Evolutionary conservation across 2,113 vertebrate genomes (phyloP).

Genomic region (Eclectus roratus): DNA sequence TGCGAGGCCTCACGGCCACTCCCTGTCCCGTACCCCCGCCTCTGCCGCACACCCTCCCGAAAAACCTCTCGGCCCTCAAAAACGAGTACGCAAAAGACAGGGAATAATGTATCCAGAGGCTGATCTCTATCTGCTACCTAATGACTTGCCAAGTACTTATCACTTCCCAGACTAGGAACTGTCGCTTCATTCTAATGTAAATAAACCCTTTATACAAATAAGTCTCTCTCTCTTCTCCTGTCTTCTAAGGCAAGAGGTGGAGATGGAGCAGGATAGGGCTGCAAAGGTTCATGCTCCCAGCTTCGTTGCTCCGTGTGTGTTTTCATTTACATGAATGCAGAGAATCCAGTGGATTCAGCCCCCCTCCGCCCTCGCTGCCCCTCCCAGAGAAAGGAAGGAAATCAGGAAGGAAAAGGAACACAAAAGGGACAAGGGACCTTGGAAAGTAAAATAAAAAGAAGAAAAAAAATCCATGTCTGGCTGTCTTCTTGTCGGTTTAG

Average conservation of each 20-base stretch:
- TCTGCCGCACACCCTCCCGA: not conserved
- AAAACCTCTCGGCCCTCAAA: not conserved
- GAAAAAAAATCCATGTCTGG: not conserved
- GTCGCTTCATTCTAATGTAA: conserved; percentile 54
- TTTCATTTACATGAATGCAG: not conserved
- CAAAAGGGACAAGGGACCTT: conserved; percentile 54
- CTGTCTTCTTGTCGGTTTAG: not conserved
- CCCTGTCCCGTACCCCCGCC: not conserved
- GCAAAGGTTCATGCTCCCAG: not conserved
- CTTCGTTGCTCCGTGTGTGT: not conserved
- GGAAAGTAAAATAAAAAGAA: conserved; percentile 18
- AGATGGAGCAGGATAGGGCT: not conserved
- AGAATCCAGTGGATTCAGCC: conserved; percentile 10
- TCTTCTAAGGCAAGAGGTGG: not conserved
- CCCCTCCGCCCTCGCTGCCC: not conserved
- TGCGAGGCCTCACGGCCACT: too few relatives aligned
- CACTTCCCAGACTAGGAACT: conserved; percentile 40
- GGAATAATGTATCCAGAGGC: conserved; percentile 10
- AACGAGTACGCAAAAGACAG: not conserved
- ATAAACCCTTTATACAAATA: conserved; percentile 44
- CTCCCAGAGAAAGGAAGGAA: conserved; percentile 30
- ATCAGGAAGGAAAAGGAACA: conserved; percentile 10
- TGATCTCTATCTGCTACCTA: conserved; percentile 45
- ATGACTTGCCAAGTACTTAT: conserved; percentile 57
- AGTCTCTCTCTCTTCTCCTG: not conserved